Percentiles rank a stretch among this genome's conserved stretches.
phyloP scores from a whole-genome alignment of 2,797 vertebrate genomes.

The Muscicapa comitata region DNA sequence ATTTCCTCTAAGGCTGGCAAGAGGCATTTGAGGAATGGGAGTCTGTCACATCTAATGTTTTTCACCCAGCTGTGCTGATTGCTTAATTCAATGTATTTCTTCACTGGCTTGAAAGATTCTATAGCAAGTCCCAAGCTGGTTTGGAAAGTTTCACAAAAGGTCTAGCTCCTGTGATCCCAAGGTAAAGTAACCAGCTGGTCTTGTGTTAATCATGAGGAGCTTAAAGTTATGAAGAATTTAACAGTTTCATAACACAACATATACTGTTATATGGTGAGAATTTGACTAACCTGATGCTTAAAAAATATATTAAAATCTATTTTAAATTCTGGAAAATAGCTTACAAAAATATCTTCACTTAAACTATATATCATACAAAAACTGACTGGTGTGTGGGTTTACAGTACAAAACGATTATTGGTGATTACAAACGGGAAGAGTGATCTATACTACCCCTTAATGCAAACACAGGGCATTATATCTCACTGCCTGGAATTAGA shows the following conservation, averaged over 20 bases:
- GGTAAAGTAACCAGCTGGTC: background rate
- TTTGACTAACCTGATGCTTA: constrained; percentile 45
- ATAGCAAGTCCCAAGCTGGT: background rate
- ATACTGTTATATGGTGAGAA: background rate
- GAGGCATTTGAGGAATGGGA: background rate
- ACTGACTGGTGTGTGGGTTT: background rate
- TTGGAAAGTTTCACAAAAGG: background rate
- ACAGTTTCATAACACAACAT: constrained; percentile 19
- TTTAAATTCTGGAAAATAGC: constrained; percentile 36
- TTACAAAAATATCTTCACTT: constrained; percentile 38
- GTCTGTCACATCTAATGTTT: background rate
- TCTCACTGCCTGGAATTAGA: constrained; percentile 13
- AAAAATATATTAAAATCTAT: constrained; percentile 68
- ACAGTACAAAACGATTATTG: constrained; percentile 36
- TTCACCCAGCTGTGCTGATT: background rate
- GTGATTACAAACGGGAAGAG: constrained; percentile 54
- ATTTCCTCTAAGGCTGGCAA: background rate
- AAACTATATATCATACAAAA: constrained; percentile 20
- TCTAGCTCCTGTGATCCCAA: background rate
- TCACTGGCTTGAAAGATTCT: background rate
- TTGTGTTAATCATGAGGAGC: constrained; percentile 49
- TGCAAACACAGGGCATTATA: constrained; percentile 26
- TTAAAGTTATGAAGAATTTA: constrained; percentile 40
- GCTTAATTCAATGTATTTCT: background rate
- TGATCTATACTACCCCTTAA: constrained; percentile 34